Evolutionary conservation across 1,140 invertebrate genomes (phyloP).

Genomic region (Popillia japonica): DNA sequence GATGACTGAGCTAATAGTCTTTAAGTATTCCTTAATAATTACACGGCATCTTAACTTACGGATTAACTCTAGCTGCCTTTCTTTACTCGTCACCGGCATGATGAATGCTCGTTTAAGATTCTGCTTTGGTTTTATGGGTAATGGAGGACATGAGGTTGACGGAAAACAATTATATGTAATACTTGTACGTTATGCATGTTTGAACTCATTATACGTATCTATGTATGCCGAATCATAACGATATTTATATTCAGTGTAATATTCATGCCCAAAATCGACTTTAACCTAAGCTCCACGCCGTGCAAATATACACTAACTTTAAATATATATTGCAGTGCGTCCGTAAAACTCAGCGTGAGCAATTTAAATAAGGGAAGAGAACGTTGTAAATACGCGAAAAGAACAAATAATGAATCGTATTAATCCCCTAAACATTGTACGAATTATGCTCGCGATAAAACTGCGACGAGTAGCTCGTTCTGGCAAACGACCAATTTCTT

Average conservation of each 20-base stretch:
- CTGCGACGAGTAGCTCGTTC: background rate
- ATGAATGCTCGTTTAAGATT: background rate
- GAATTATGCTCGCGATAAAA: conserved; percentile 28
- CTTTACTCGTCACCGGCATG: background rate
- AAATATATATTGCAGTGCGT: background rate
- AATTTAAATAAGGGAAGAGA: conserved; percentile 25
- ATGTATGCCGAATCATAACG: too few species aligned
- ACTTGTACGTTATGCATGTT: too few species aligned
- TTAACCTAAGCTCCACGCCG: too few species aligned
- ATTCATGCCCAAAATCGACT: too few species aligned
- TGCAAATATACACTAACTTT: background rate
- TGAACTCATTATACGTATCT: too few species aligned
- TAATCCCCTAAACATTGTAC: conserved; percentile 22
- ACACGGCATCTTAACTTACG: background rate
- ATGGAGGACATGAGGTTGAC: too few species aligned
- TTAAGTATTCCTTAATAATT: conserved; percentile 15
- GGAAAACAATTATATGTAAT: too few species aligned
- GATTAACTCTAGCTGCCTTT: background rate
- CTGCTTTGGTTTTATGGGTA: background rate
- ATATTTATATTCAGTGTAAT: too few species aligned
- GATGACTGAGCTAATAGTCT: conserved; percentile 14
- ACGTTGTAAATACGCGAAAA: conserved; percentile 24
- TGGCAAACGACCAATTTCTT: conserved; percentile 24
- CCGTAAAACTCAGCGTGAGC: background rate
- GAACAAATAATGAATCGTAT: conserved; percentile 29